Evolutionary conservation across 2,113 vertebrate species (phyloP), one percentile per base, ranked within the genome.

Genomic region (Equus quagga): DNA sequence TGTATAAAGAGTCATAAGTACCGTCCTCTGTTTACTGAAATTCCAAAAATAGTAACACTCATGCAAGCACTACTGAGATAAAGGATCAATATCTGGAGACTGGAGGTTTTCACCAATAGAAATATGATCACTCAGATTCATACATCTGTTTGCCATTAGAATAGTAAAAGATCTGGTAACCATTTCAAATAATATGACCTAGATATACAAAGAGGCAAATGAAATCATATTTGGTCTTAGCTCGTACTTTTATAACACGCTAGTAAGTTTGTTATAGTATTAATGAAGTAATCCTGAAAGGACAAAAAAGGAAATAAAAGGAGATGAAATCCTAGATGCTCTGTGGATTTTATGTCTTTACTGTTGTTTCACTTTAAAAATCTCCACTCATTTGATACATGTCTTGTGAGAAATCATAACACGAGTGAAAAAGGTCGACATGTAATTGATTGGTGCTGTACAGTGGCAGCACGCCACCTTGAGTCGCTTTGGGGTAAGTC

Each of bases 351-450:
- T 90, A 10, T 3, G 28, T 85, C 78, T 78, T 28, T 56, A 60
- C 44, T 94, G 23, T 70, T 87, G 49, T 19, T 80, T 91, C 26
- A 15, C 65, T 78, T 83, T 8, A 10, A 87, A 90, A 76, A 92
- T 54, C 5, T 91, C 73, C 81, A 26, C 36, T 73, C 69, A 89
- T 87, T 85, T 41, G 56, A 82, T 44, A 18, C 1, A 72, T 33
- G 23, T 86, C 67, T 86, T 79, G 21, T 82, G 78, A 96, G 49
- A 89, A 91, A 78, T 85, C 65, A 89, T 56, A 93, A 33, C 49
- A 36, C 1, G 1, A 67, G 2, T 33, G 75, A 93, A 58, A 31
- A n/a, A 23, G 19, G 67, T 33, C 41, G 69, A 28, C 36, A 69
- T 65, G 81, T 76, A 89, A 91, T 23, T 15, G 56, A 1, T 8